Percentiles rank a stretch among this genome's conserved stretches.
Evolutionary conservation across 2,888 invertebrate genomes (phyloP).

Genomic region (Notodromas monacha): DNA sequence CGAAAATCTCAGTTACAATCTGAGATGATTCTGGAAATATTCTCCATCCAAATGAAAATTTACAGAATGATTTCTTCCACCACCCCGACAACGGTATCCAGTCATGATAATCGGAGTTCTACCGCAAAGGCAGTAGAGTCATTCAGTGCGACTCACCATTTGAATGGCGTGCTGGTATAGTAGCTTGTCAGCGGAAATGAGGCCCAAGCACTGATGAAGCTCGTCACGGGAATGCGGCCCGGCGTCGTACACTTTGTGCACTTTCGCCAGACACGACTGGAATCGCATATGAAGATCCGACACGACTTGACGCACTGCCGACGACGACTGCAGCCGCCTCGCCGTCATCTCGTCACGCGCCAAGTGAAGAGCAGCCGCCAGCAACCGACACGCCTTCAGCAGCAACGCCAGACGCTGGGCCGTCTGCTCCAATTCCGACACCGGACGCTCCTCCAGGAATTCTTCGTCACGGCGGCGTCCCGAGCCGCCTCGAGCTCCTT

Average conservation of each 20-base stretch:
- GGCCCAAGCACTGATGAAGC: conserved; percentile 9
- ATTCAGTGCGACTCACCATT: conserved; percentile 52
- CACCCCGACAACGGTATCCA: too few species aligned
- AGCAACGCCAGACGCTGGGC: conserved; percentile 55
- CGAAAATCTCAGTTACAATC: too few species aligned
- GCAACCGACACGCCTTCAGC: conserved; percentile 60
- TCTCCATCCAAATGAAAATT: too few species aligned
- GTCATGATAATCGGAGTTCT: too few species aligned
- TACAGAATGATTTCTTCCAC: too few species aligned
- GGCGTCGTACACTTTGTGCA: conserved; percentile 9
- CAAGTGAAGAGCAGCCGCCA: conserved; percentile 68
- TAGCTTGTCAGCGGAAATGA: conserved; percentile 58
- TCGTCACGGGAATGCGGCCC: conserved; percentile 5
- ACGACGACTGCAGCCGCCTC: conserved; percentile 56
- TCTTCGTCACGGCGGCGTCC: too few species aligned
- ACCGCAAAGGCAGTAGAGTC: conserved; percentile 7
- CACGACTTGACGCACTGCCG: conserved; percentile 62
- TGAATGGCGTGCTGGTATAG: conserved; percentile 91
- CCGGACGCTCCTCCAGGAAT: too few species aligned
- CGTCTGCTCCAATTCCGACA: conserved; percentile 18
- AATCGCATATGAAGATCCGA: conserved; percentile 68
- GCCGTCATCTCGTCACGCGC: conserved; percentile 53
- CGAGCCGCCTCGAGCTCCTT: too few species aligned
- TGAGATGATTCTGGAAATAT: too few species aligned
- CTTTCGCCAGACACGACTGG: conserved; percentile 39